phyloP scores from a whole-genome alignment of 1,140 invertebrate genomes.

The Capitella teleta region DNA sequence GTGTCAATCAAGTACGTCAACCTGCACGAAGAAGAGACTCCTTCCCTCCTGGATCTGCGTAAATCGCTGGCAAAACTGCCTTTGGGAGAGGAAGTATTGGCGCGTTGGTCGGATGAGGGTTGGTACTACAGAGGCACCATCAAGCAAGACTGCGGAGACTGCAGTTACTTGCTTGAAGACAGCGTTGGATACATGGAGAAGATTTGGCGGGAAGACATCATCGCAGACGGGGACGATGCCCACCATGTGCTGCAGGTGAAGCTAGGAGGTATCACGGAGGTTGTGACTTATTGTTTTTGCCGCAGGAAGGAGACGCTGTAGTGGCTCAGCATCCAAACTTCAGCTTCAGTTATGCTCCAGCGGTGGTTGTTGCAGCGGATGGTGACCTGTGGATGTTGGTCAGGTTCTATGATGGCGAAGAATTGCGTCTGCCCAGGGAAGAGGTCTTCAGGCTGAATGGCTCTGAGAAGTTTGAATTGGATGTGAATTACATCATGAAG shows the following conservation, averaged over 20 bases:
- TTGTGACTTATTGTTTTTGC: background rate
- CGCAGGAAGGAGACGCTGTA: conserved; percentile 19
- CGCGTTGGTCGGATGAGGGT: conserved; percentile 31
- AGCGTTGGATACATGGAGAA: conserved; percentile 17
- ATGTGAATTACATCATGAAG: conserved; percentile 22
- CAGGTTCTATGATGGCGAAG: conserved; percentile 23
- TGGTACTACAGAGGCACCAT: conserved; percentile 31
- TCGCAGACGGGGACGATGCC: conserved; percentile 21
- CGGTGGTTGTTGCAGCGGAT: conserved; percentile 16
- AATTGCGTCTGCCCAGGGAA: conserved; percentile 12
- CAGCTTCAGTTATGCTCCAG: conserved; percentile 28
- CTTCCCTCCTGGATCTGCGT: conserved; percentile 1
- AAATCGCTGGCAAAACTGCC: conserved; percentile 5
- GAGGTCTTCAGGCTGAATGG: conserved; percentile 25
- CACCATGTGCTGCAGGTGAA: conserved; percentile 17
- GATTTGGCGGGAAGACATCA: conserved; percentile 25
- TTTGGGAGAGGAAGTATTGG: conserved; percentile 25
- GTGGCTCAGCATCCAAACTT: conserved; percentile 26
- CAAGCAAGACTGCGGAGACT: conserved; percentile 13
- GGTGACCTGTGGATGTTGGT: conserved; percentile 16
- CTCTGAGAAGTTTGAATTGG: conserved; percentile 21
- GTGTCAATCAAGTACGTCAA: too few relatives aligned
- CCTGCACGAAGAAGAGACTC: too few relatives aligned
- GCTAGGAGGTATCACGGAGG: background rate
- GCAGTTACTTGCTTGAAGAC: conserved; percentile 21